phyloP scores from a whole-genome alignment of 2,797 vertebrate species.

The Helostoma temminkii region DNA sequence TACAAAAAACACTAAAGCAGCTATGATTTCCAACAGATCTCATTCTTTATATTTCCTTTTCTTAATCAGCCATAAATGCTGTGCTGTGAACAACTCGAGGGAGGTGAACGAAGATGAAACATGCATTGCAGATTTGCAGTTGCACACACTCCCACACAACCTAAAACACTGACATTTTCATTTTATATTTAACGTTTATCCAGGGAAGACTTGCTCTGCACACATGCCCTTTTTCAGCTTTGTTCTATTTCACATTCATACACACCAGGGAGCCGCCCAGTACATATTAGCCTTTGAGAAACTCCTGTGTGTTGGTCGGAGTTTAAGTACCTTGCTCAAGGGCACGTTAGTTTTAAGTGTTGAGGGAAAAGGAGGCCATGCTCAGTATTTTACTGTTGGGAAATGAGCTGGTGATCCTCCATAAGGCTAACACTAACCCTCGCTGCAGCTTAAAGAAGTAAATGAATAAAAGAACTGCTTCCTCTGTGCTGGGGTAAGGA shows the following conservation, averaged over 20 bases:
- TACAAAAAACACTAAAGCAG: conserved; percentile 23
- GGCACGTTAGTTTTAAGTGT: conserved; percentile 24
- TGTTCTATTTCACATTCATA: conserved; percentile 42
- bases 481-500: conserved; percentile 1
- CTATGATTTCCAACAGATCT: conserved; percentile 5
- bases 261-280: conserved; percentile 55
- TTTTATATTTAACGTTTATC: conserved; percentile 72
- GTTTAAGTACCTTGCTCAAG: conserved; percentile 64
- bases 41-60: conserved; percentile 2
- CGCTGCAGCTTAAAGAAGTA: conserved; percentile 6
- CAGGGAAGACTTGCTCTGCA: conserved; percentile 66
- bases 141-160: conserved; percentile 26
- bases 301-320: conserved; percentile 21
- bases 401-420: conserved; percentile 24
- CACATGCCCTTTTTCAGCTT: conserved; percentile 73
- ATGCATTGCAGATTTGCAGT: conserved; percentile 23
- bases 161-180: conserved; percentile 74
- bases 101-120: conserved; percentile 38
- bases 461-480: conserved; percentile 20
- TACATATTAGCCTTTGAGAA: conserved; percentile 53
- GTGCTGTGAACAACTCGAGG: conserved; percentile 2
- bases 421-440: neutral
- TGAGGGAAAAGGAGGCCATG: conserved; percentile 14
- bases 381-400: conserved; percentile 22
- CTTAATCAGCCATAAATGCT: neutral